A percentile compares a stretch with the other conserved stretches of the same genome.
phyloP scores from a whole-genome alignment of 2,888 invertebrate species.

The Melanophora roralis region DNA sequence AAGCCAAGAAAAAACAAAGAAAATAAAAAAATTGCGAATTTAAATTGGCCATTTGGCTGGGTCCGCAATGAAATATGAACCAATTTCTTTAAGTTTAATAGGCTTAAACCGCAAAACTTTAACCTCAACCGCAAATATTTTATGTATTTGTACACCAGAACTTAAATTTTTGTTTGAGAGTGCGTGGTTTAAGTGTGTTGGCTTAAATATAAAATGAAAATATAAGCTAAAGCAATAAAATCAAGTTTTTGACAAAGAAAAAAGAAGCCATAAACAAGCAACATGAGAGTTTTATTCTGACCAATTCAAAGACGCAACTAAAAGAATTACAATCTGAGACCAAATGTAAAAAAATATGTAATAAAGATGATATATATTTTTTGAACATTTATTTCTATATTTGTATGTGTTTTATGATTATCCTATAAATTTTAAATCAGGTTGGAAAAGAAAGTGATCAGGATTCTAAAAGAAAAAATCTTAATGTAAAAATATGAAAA shows the following conservation, averaged over 20 bases:
- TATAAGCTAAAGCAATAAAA: not conserved
- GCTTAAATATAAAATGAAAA: constrained; percentile 16
- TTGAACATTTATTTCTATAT: not conserved
- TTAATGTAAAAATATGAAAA: no score
- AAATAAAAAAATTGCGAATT: constrained; percentile 40
- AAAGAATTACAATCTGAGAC: not conserved
- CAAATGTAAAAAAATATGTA: not conserved
- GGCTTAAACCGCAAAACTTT: constrained; percentile 58
- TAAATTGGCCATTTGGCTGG: constrained; percentile 51
- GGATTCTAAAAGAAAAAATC: no score
- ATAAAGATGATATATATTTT: no score
- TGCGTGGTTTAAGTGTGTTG: constrained; percentile 14
- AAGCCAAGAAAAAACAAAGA: not conserved
- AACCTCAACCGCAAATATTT: constrained; percentile 60
- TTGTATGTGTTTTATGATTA: not conserved
- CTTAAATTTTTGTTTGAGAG: not conserved
- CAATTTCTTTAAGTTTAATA: constrained; percentile 61
- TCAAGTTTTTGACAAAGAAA: no score
- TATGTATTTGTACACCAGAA: constrained; percentile 18
- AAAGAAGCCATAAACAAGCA: no score
- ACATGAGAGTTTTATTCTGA: not conserved
- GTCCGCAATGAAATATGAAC: constrained; percentile 53
- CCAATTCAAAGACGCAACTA: not conserved
- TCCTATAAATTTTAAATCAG: no score
- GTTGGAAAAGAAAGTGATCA: no score